phyloP scores from a whole-genome alignment of 2,888 invertebrate genomes.

The Napeogenes inachia region DNA sequence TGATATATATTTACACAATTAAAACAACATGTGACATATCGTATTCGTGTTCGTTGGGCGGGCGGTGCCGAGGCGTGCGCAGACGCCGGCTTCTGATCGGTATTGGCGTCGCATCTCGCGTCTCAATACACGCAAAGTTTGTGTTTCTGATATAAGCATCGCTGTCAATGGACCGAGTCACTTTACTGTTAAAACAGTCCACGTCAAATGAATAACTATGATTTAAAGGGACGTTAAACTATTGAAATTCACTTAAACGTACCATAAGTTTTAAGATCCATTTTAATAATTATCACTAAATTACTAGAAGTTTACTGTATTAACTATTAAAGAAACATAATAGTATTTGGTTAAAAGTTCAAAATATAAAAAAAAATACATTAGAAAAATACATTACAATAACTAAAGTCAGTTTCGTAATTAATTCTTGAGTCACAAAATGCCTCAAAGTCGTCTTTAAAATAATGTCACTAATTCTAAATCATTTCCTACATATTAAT shows the following conservation, averaged over 20 bases:
- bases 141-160: slow-evolving; percentile 44
- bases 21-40: slow-evolving; percentile 11
- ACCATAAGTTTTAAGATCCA: too few relatives aligned
- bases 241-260: background rate
- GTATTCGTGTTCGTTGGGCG: slow-evolving; percentile 51
- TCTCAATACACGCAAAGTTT: slow-evolving; percentile 39
- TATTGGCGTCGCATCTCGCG: slow-evolving; percentile 48
- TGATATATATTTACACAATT: slow-evolving; percentile 16
- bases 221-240: slow-evolving; percentile 2
- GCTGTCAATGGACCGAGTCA: slow-evolving; percentile 35
- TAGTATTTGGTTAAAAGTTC: too few relatives aligned
- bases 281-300: too few relatives aligned
- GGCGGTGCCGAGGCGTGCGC: slow-evolving; percentile 71
- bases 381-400: too few relatives aligned
- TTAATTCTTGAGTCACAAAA: background rate
- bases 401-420: background rate
- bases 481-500: slow-evolving; percentile 15
- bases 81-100: slow-evolving; percentile 60
- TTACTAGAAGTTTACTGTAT: too few relatives aligned
- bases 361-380: too few relatives aligned
- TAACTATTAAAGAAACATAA: too few relatives aligned
- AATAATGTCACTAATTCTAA: slow-evolving; percentile 11
- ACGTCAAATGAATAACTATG: slow-evolving; percentile 10
- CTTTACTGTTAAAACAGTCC: slow-evolving; percentile 11
- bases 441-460: background rate